Evolutionary conservation across 35 echinoderm and acorn worm genomes (phyloP).

Genomic region (Lytechinus pictus): DNA sequence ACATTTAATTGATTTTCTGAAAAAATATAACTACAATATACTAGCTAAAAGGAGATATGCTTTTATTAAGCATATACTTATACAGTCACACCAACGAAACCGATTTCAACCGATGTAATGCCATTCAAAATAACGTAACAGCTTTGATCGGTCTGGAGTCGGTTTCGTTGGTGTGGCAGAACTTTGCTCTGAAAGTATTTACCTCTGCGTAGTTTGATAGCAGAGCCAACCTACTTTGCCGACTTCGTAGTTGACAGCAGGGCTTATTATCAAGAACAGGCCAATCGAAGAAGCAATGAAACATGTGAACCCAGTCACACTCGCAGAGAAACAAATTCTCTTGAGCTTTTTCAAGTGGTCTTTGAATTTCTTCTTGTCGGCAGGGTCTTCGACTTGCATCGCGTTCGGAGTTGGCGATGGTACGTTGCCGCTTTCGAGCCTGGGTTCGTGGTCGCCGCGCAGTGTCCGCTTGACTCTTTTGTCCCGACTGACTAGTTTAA

Average conservation of each 20-base stretch:
- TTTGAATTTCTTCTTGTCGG: not conserved
- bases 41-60: too few species aligned
- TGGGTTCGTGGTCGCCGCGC: not conserved
- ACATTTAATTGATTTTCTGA: too few species aligned
- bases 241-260: not conserved
- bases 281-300: not conserved
- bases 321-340: not conserved
- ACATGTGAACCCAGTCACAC: not conserved
- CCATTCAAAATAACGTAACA: too few species aligned
- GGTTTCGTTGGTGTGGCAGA: too few species aligned
- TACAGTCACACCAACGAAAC: too few species aligned
- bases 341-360: slow-evolving; percentile 26
- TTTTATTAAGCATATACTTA: too few species aligned
- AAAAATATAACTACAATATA: too few species aligned
- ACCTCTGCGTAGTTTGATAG: slow-evolving; percentile 27
- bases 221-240: not conserved
- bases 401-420: not conserved
- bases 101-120: too few species aligned
- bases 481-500: not conserved
- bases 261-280: not conserved
- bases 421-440: not conserved
- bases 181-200: not conserved
- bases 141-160: too few species aligned
- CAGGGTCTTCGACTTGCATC: not conserved
- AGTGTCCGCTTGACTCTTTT: slow-evolving; percentile 16